Evolutionary conservation across 2,888 invertebrate genomes (phyloP).

Genomic region (Lasioglossum lativentre): DNA sequence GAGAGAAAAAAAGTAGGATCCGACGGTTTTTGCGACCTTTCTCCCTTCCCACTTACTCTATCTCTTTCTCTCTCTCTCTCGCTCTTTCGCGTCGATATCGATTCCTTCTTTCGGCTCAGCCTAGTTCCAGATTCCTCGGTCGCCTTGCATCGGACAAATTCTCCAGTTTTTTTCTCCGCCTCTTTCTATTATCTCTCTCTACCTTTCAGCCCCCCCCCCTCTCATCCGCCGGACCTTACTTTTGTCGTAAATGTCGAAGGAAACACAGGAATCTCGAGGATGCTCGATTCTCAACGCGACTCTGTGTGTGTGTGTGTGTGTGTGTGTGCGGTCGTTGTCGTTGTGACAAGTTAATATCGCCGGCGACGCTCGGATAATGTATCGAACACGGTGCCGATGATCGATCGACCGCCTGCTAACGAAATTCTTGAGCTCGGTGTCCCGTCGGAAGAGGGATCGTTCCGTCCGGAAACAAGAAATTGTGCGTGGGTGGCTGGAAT

Average conservation of each 20-base stretch:
- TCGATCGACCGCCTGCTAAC: background rate
- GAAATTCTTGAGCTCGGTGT: background rate
- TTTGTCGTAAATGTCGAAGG: background rate
- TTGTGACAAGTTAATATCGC: conserved; percentile 11
- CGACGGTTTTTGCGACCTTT: conserved; percentile 9
- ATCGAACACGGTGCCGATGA: conserved; percentile 15
- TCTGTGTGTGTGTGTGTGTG: no score
- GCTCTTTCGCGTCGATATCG: conserved; percentile 22
- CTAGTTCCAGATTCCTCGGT: conserved; percentile 11
- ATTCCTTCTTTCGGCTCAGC: conserved; percentile 31
- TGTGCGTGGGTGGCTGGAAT: background rate
- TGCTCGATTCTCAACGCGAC: background rate
- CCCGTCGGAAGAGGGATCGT: background rate
- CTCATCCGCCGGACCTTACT: background rate
- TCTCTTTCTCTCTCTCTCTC: no score
- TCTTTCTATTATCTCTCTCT: background rate
- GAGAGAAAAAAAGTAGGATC: background rate
- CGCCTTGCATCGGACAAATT: conserved; percentile 26
- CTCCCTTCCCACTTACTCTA: background rate
- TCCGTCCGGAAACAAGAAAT: background rate
- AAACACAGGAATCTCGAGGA: background rate
- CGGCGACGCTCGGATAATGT: background rate
- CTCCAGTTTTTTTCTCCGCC: background rate
- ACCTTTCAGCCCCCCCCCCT: background rate
- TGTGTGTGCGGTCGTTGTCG: background rate